These are phyloP conservation scores for Volucella inanis DNA, from an alignment of 2,888 invertebrate species.

Conservation along the genomic window DNA sequence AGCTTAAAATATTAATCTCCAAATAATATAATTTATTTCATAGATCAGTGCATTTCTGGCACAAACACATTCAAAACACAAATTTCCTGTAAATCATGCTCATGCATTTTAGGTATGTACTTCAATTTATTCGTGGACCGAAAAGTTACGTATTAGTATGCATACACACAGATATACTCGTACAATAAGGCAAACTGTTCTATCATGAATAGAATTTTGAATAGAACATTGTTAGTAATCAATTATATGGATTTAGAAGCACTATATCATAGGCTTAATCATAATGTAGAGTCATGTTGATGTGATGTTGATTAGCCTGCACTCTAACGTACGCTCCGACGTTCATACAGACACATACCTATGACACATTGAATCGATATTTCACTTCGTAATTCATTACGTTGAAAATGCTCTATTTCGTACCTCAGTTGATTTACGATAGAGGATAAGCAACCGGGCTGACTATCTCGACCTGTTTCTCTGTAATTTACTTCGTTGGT, in stretches of 20 bases:
- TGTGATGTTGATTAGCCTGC: conserved; percentile 34
- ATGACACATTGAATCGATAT: conserved; percentile 6
- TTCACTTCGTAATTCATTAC: conserved; percentile 1
- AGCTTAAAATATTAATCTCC: conserved; percentile 47
- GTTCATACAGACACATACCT: not conserved
- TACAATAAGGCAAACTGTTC: conserved; percentile 1
- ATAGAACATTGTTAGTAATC: conserved; percentile 61
- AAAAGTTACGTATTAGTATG: no score
- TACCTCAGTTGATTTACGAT: conserved; percentile 13
- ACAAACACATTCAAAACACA: not conserved
- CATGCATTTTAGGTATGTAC: no score
- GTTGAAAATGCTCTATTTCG: not conserved
- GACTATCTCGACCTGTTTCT: conserved; percentile 14
- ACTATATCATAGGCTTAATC: conserved; percentile 2
- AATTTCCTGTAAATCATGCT: no score
- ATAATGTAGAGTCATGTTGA: conserved; percentile 36
- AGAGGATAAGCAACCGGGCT: not conserved
- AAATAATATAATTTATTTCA: conserved; percentile 14
- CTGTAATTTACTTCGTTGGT: conserved; percentile 1
- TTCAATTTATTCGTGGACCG: no score
- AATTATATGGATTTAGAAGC: conserved; percentile 12
- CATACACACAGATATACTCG: no score
- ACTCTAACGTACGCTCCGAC: conserved; percentile 3
- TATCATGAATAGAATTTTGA: conserved; percentile 22
- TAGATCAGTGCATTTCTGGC: no score